These are phyloP conservation scores for Camponotus floridanus DNA, from an alignment of 1,140 invertebrate species.

Conservation along the genomic window DNA sequence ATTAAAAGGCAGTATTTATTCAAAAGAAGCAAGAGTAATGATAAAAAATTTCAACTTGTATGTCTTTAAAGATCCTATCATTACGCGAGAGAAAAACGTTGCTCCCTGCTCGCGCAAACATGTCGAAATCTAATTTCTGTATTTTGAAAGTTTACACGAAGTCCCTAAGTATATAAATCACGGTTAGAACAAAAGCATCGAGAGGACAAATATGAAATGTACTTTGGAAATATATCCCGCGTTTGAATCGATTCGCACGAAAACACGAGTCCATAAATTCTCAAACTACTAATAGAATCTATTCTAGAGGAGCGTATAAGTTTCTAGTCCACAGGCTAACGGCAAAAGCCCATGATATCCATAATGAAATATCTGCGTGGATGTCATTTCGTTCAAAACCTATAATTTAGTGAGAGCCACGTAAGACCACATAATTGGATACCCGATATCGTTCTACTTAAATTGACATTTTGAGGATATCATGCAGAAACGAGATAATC, in stretches of 20 bases:
- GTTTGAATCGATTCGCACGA: background rate
- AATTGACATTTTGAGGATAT: background rate
- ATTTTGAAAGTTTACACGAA: background rate
- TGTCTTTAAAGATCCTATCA: background rate
- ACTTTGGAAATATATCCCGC: background rate
- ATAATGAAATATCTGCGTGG: conserved; percentile 15
- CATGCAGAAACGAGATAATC: conserved; percentile 2
- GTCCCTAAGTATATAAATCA: background rate
- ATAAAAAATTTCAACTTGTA: conserved; percentile 3
- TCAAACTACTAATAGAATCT: no score
- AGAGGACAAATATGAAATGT: background rate
- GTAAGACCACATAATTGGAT: background rate
- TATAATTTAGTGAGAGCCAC: background rate
- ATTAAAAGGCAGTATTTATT: no score
- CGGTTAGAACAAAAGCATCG: background rate
- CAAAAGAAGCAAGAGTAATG: background rate
- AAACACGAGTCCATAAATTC: background rate
- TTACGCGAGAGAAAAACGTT: background rate
- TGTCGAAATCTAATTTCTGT: background rate
- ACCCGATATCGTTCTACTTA: background rate
- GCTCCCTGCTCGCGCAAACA: background rate
- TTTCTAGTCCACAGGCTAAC: background rate
- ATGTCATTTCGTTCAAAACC: conserved; percentile 23
- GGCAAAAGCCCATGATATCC: conserved; percentile 12
- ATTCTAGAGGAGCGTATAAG: conserved; percentile 28